Base-by-base conservation (phyloP, 2,888 invertebrate genomes). In the Caenorhabditis macrosperma region DNA sequence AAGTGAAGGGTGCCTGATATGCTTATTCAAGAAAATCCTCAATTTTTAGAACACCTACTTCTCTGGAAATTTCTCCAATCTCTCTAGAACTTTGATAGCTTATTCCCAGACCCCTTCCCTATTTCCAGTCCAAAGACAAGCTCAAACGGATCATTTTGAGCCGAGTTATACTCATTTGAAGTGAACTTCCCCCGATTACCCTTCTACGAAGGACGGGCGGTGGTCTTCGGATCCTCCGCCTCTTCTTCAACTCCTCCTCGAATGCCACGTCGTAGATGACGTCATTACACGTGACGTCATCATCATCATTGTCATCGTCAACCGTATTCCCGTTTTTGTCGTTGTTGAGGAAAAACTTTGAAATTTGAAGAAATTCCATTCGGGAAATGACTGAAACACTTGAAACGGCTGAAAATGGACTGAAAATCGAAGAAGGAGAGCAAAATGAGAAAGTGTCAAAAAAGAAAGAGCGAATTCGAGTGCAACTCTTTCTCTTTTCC, bases 281-380 rank as follows among this genome's bases (percentile, higher is more conserved):
- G 12, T 54, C 54, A 20, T 64, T 64, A 10, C 52, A 33, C 7
- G 54, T n/a, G 1, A 52, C 28, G 17, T 55, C 35, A 20, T 66
- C 60, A 38, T 44, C 22, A 17, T 52, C 35, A 38, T 17, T 44
- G 2, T 52, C 20, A 30, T 52, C 54, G 12, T 41, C 26, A n/a
- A 48, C n/a, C 28, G 17, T 24, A 33, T 66, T 44, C 28, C 55
- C 67, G 7, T 38, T 15, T 52, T 69, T 69, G 22, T 69, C 60
- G 15, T 69, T n/a, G n/a, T n/a, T 50, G 24, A 79, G 68, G 20
- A 79, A 79, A 60, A 79, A 79, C 50, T 79, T 79, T 59, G 79
- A 69, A 46, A 79, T 79, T 26, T 69, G 66, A 52, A 79, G 69
- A 55, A 79, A 79, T 30, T 79, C 79, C 79, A 79, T 79, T 24